Conservation (phyloP, 2,888 invertebrate species). For the Malachius bipustulatus region DNA sequence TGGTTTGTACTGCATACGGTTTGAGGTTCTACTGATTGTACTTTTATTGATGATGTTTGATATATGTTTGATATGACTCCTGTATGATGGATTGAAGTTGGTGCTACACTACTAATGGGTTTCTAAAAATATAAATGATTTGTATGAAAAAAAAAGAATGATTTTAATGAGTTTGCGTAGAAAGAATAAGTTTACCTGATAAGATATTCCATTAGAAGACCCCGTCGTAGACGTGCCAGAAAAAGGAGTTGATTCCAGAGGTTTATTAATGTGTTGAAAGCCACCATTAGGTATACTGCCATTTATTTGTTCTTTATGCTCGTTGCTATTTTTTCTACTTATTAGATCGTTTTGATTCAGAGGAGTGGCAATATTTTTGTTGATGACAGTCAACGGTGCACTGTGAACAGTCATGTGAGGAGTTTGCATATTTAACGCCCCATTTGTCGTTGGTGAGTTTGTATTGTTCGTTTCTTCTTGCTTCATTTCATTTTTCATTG, state of each 20-base stretch:
- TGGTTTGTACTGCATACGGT: constrained; percentile 43
- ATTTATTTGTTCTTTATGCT: constrained; percentile 20
- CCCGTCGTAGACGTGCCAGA: constrained; percentile 31
- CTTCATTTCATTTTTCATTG: background rate
- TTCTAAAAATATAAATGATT: constrained; percentile 47
- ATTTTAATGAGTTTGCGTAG: background rate
- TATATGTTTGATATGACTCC: constrained; percentile 65
- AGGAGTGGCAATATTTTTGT: constrained; percentile 54
- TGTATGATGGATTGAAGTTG: constrained; percentile 57
- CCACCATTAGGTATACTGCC: background rate
- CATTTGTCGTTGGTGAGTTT: constrained; percentile 23
- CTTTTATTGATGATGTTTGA: constrained; percentile 70
- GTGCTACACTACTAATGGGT: constrained; percentile 78
- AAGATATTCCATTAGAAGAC: constrained; percentile 19
- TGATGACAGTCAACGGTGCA: constrained; percentile 44
- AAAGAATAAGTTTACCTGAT: constrained; percentile 15
- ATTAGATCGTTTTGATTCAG: constrained; percentile 43
- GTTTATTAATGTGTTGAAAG: background rate
- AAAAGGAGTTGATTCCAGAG: background rate
- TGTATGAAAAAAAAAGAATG: constrained; percentile 22
- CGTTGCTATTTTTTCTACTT: constrained; percentile 24
- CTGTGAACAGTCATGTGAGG: constrained; percentile 45
- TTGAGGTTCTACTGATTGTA: constrained; percentile 69
- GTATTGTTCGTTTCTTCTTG: constrained; percentile 10
- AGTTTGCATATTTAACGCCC: constrained; percentile 33